These are phyloP conservation scores for Ia io DNA, from an alignment of 2,113 vertebrate species.

Conservation along the genomic window DNA sequence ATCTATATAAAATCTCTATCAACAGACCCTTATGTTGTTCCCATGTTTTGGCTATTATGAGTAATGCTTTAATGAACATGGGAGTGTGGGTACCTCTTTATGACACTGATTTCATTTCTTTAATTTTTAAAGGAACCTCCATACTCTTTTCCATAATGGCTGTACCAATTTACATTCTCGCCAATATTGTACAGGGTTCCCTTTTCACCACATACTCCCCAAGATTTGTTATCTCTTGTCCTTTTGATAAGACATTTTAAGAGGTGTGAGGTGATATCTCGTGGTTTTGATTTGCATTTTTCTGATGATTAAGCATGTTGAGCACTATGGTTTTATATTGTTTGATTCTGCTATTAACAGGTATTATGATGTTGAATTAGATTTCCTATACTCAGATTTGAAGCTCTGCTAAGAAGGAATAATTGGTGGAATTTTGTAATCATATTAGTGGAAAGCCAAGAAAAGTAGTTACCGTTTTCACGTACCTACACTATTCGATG, in stretches of 20 bases:
- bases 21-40: not conserved
- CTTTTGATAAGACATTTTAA: not conserved
- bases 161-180: not conserved
- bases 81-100: too few relatives aligned
- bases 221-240: not conserved
- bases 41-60: too few relatives aligned
- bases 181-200: not conserved
- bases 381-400: not conserved
- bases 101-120: not conserved
- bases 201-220: not conserved
- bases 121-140: not conserved
- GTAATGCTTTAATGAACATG: too few relatives aligned
- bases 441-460: not conserved
- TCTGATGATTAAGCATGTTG: too few relatives aligned
- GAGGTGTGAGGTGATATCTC: not conserved
- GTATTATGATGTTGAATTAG: not conserved
- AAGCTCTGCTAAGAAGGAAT: not conserved
- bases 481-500: not conserved
- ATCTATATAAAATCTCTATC: not conserved
- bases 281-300: not conserved
- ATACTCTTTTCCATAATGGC: not conserved
- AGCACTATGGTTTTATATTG: not conserved
- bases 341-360: not conserved
- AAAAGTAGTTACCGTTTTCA: not conserved
- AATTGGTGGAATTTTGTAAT: not conserved